A percentile compares a stretch with the other conserved stretches of the same genome.
Conservation (phyloP, 2,888 invertebrate genomes). For the Acleris cristana region DNA sequence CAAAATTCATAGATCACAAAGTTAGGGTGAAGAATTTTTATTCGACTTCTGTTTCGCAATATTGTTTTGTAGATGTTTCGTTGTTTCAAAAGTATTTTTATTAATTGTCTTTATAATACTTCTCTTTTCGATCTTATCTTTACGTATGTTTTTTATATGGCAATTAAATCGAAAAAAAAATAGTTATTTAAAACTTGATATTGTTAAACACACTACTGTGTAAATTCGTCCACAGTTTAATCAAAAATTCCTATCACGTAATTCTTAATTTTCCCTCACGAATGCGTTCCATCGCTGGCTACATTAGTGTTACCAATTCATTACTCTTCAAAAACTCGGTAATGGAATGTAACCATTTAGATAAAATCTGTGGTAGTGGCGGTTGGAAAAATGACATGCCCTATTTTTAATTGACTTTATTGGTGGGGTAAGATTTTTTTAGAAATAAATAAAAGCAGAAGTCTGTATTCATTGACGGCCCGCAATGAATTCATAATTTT, state of each 20-base stretch:
- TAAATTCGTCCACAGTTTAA: slow-evolving; percentile 1
- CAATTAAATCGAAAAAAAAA: too few species aligned
- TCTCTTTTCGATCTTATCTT: too few species aligned
- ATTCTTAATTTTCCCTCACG: slow-evolving; percentile 3
- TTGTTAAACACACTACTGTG: slow-evolving; percentile 7
- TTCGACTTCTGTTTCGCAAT: too few species aligned
- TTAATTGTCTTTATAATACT: too few species aligned
- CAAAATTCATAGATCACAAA: not conserved
- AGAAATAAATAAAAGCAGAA: slow-evolving; percentile 64
- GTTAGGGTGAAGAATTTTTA: too few species aligned
- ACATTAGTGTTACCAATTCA: not conserved
- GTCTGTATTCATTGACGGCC: slow-evolving; percentile 57
- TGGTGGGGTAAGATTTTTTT: slow-evolving; percentile 50
- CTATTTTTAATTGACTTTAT: slow-evolving; percentile 53
- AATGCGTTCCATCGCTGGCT: slow-evolving; percentile 6
- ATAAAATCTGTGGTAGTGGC: slow-evolving; percentile 1
- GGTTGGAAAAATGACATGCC: slow-evolving; percentile 40
- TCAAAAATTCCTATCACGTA: slow-evolving; percentile 17
- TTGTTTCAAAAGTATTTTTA: too few species aligned
- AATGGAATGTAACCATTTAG: slow-evolving; percentile 13
- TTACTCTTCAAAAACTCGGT: not conserved
- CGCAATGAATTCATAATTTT: slow-evolving; percentile 52
- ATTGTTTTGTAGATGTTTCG: too few species aligned
- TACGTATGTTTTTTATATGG: too few species aligned
- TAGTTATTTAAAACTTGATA: too few species aligned